A percentile compares a stretch with the other conserved stretches of the same genome.
These are phyloP conservation scores for Ormia ochracea DNA, from an alignment of 2,888 invertebrate species.

Conservation along the genomic window DNA sequence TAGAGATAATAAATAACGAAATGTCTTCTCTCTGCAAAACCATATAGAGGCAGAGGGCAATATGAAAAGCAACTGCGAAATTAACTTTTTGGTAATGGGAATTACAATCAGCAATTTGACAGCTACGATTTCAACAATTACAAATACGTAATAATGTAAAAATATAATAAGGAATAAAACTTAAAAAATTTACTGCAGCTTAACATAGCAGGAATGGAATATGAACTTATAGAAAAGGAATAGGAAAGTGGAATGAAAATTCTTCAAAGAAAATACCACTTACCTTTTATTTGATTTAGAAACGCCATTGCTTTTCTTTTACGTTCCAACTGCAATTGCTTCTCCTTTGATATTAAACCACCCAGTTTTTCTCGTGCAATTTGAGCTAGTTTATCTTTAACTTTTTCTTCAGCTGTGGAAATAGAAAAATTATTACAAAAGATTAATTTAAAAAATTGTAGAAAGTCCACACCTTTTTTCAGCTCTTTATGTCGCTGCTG, in stretches of 20 bases:
- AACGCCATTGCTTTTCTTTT: slow-evolving; percentile 90
- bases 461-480: slow-evolving; percentile 64
- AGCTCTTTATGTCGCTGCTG: slow-evolving; percentile 68
- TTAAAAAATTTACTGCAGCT: too few species aligned
- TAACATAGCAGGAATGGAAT: too few species aligned
- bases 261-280: neutral
- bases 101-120: too few species aligned
- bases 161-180: too few species aligned
- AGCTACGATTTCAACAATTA: too few species aligned
- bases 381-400: slow-evolving; percentile 80
- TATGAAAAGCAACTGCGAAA: too few species aligned
- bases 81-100: too few species aligned
- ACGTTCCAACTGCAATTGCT: slow-evolving; percentile 83
- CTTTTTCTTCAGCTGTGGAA: slow-evolving; percentile 78
- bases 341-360: slow-evolving; percentile 79
- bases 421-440: neutral
- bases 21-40: too few species aligned
- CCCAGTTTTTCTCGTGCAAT: slow-evolving; percentile 80
- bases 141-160: too few species aligned
- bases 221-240: neutral
- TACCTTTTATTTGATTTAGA: slow-evolving; percentile 78
- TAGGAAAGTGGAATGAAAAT: neutral
- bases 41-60: too few species aligned
- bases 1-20: too few species aligned
- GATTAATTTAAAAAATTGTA: neutral